phyloP scores from a whole-genome alignment of 2,888 invertebrate species.

The Thereva nobilitata region DNA sequence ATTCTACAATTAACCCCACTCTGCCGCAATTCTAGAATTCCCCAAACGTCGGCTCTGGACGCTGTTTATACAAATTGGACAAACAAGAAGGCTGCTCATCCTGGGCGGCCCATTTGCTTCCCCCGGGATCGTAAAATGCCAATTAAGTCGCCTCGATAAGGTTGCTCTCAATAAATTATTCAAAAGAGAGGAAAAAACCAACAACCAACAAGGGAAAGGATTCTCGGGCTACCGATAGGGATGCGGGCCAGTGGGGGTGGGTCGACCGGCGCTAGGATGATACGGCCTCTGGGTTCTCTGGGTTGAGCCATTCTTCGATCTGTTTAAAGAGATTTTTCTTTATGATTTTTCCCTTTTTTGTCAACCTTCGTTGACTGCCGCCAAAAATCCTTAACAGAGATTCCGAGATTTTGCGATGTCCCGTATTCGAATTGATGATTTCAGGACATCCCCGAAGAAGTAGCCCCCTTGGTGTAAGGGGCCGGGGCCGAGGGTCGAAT shows the following conservation, averaged over 20 bases:
- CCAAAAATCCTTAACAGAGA: no score
- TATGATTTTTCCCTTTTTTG: no score
- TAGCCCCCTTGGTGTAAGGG: neutral
- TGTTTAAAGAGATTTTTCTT: no score
- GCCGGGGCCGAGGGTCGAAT: neutral
- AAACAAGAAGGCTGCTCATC: slow-evolving; percentile 20
- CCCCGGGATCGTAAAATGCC: slow-evolving; percentile 7
- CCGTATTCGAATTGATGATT: no score
- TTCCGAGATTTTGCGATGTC: no score
- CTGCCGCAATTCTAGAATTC: neutral
- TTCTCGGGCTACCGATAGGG: slow-evolving; percentile 10
- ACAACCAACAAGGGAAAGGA: neutral
- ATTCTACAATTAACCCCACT: neutral
- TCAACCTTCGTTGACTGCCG: no score
- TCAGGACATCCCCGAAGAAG: slow-evolving; percentile 1
- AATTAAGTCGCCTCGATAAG: slow-evolving; percentile 31
- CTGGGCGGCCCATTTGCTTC: slow-evolving; percentile 2
- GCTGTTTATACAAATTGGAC: slow-evolving; percentile 24
- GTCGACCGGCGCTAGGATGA: neutral
- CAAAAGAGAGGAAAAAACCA: neutral
- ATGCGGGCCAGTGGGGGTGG: slow-evolving; percentile 10
- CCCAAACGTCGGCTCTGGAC: slow-evolving; percentile 1
- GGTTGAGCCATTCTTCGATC: no score
- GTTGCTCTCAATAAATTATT: slow-evolving; percentile 21
- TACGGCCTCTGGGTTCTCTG: no score